These are phyloP conservation scores for Gouania willdenowi DNA, from an alignment of 2,797 vertebrate genomes.

Conservation along the genomic window DNA sequence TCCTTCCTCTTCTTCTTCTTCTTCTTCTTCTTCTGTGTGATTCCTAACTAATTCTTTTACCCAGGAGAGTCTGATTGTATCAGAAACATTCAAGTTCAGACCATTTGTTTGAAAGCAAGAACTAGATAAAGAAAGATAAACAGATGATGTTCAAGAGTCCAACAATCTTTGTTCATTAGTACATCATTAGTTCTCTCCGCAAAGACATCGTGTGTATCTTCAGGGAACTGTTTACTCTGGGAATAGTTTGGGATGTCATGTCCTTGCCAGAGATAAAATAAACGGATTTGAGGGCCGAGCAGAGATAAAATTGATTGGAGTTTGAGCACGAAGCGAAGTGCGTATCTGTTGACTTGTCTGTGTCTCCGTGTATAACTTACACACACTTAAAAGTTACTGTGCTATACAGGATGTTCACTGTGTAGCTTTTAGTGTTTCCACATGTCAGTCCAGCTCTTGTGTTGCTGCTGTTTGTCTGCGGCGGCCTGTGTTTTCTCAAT, in stretches of 20 bases:
- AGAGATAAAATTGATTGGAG: conserved; percentile 15
- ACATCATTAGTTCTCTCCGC: conserved; percentile 23
- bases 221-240: conserved; percentile 38
- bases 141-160: no score
- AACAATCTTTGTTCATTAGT: conserved; percentile 3
- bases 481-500: conserved; percentile 34
- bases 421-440: conserved; percentile 28
- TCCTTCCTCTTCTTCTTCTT: conserved; percentile 7
- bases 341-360: conserved; percentile 15
- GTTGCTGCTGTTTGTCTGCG: conserved; percentile 15
- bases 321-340: conserved; percentile 1
- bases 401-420: conserved; percentile 13
- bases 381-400: conserved; percentile 8
- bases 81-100: conserved; percentile 1
- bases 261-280: conserved; percentile 45
- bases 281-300: conserved; percentile 24
- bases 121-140: conserved; percentile 13
- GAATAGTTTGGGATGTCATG: conserved; percentile 27
- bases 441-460: conserved; percentile 38
- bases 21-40: no score
- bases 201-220: conserved; percentile 3
- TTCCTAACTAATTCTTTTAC: no score
- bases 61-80: background rate
- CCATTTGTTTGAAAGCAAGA: conserved; percentile 18
- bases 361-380: conserved; percentile 13